Evolutionary conservation across 2,888 invertebrate species (phyloP).

Genomic region (Tinea trinotella): DNA sequence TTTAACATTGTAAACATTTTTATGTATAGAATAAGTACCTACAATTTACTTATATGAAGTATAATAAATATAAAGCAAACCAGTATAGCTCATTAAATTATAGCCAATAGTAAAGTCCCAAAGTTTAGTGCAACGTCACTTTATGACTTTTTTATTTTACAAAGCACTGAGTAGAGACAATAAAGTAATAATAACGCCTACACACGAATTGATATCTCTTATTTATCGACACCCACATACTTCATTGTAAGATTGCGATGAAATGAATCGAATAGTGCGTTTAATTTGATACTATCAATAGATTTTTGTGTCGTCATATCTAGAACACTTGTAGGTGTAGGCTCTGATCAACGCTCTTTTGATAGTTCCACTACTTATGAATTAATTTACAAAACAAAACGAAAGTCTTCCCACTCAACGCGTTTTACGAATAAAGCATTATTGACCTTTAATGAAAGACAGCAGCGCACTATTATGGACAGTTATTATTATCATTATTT

Average conservation of each 20-base stretch:
- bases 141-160: constrained; percentile 4
- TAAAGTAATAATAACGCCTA: constrained; percentile 43
- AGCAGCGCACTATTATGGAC: no score
- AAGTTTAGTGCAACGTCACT: constrained; percentile 10
- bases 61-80: not conserved
- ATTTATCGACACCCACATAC: constrained; percentile 52
- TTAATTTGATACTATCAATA: constrained; percentile 9
- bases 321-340: constrained; percentile 7
- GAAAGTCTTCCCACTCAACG: no score
- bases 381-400: no score
- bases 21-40: no score
- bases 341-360: not conserved
- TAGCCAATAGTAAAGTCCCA: constrained; percentile 25
- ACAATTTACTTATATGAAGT: no score
- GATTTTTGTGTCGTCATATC: constrained; percentile 15
- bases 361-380: no score
- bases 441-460: no score
- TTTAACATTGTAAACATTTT: no score
- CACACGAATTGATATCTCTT: constrained; percentile 38
- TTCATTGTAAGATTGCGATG: constrained; percentile 13
- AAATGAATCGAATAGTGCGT: constrained; percentile 12
- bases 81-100: constrained; percentile 21
- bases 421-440: no score
- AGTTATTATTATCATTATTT: no score
- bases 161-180: constrained; percentile 26